phyloP scores from a whole-genome alignment of 2,113 vertebrate genomes.

The Bungarus multicinctus region DNA sequence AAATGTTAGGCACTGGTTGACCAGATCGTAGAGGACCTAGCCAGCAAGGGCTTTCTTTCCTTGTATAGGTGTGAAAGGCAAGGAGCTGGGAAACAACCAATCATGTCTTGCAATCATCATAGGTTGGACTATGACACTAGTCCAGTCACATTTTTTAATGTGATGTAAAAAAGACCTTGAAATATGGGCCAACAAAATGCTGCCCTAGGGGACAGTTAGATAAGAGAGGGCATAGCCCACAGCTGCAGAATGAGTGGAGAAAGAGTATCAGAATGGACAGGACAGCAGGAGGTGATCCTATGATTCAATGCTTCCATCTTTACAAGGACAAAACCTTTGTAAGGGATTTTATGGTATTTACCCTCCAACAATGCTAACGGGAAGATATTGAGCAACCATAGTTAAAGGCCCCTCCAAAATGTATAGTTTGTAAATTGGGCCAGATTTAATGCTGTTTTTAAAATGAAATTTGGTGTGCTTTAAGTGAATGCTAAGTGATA shows the following conservation, averaged over 20 bases:
- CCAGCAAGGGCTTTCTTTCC: not conserved
- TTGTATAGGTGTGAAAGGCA: not conserved
- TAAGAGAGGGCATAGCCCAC: too few relatives aligned
- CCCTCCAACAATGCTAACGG: not conserved
- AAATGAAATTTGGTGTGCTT: not conserved
- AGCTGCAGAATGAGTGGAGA: too few relatives aligned
- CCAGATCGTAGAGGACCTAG: not conserved
- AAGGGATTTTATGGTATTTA: not conserved
- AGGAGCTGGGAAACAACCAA: not conserved
- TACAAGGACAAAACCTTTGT: not conserved
- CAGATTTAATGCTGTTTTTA: not conserved
- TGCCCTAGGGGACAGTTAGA: too few relatives aligned
- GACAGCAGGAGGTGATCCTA: not conserved
- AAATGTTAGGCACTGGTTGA: not conserved
- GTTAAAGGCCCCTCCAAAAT: not conserved
- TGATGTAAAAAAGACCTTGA: not conserved
- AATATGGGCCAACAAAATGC: not conserved
- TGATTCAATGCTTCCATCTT: not conserved
- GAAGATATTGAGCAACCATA: not conserved
- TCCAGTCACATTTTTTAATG: not conserved
- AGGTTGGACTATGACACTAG: not conserved
- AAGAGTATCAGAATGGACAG: not conserved
- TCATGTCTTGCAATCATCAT: not conserved
- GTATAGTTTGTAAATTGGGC: not conserved
- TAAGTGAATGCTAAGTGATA: not conserved